Base-by-base conservation (phyloP, 2,888 invertebrate species). In the Andrena hattorfiana region DNA sequence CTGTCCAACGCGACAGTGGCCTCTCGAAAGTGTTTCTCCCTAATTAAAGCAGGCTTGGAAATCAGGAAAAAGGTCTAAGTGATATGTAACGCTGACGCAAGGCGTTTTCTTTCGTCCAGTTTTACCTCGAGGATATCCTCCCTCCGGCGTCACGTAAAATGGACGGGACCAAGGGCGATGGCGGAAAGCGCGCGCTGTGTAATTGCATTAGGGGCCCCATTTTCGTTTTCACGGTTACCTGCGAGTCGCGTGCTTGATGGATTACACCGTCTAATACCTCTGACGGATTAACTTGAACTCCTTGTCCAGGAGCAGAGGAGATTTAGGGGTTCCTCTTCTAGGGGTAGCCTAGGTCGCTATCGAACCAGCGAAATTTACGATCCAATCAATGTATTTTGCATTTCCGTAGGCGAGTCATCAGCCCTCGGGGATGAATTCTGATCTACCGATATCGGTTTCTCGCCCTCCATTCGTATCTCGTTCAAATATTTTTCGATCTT, bases 271-370 rank as follows among this genome's bases (percentile, higher is more conserved):
- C 90, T 89, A 90, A 87, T 84, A 87, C 88, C 90, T 89, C 89
- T 93, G 94, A 94, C 92, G 90, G 92, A 92, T 93, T 92, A 93
- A 92, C 90, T 89, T 74, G 85, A 87, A 88, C 84, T 89, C 89
- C 84, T 81, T 77, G 74, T 70, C 64, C 59, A 72, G 51, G 71
- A 77, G 63, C 71, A 76, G 26, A 32, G 67, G 67, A 68, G 81
- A 84, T 80, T 81, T 67, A 73, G 68, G 51, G 20, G 32, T 42
- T 35, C 20, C 13, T 67, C 71, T 63, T 51, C 28, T 6, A n/a
- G n/a, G n/a, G n/a, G 20, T 26, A 30, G 42, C 16, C 42, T 16
- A 16, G 59, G 42, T 56, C 20, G 48, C 32, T 72, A 77, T 77
- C 71, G 70, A 42, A 54, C 62, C 60, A 10, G 60, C 30, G 5